Evolutionary conservation across 1,140 invertebrate genomes (phyloP).

Genomic region (Nephotettix cincticeps): DNA sequence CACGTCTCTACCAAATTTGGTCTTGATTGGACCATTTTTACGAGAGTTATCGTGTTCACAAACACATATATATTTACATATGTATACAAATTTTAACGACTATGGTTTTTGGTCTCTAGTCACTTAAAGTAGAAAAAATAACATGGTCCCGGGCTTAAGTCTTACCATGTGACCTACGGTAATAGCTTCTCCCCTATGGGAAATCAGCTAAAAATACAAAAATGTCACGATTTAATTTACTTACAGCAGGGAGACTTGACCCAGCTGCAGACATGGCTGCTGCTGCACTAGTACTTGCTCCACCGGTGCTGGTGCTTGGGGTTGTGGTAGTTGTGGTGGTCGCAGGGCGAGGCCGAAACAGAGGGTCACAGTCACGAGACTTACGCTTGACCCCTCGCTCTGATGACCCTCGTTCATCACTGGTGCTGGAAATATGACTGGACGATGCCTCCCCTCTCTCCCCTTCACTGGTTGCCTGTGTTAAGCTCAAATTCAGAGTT

Average conservation of each 20-base stretch:
- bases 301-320: not conserved
- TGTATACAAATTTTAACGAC: too few species aligned
- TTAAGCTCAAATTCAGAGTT: not conserved
- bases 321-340: not conserved
- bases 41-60: too few species aligned
- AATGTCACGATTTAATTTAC: too few species aligned
- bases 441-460: constrained; percentile 43
- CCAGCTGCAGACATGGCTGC: constrained; percentile 14
- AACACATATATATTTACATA: too few species aligned
- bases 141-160: too few species aligned
- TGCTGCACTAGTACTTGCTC: constrained; percentile 18
- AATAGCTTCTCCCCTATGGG: too few species aligned
- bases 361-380: constrained; percentile 24
- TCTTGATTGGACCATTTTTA: too few species aligned
- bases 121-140: too few species aligned
- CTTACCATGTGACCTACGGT: too few species aligned
- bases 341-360: constrained; percentile 1
- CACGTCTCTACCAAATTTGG: too few species aligned
- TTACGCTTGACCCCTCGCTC: constrained; percentile 37
- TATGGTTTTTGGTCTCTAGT: too few species aligned
- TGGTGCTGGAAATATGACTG: constrained; percentile 40
- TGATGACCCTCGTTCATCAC: not conserved
- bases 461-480: constrained; percentile 39
- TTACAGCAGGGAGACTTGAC: constrained; percentile 31
- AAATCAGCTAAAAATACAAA: too few species aligned